phyloP scores from a whole-genome alignment of 2,113 vertebrate genomes.

The Parus major region DNA sequence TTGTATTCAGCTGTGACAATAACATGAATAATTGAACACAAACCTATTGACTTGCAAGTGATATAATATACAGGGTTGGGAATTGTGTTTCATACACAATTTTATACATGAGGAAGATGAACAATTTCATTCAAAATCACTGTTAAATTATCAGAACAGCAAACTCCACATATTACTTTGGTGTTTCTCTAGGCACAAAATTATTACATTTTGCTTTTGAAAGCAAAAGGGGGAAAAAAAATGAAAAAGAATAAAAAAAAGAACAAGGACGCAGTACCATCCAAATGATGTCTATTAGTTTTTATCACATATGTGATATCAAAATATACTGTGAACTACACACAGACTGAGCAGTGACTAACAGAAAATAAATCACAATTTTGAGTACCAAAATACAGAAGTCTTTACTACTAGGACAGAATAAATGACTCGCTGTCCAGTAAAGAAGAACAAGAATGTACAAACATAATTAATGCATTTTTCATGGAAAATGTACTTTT shows the following conservation, averaged over 20 bases:
- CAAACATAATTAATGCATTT: not conserved
- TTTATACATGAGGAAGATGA: not conserved
- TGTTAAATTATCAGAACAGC: not conserved
- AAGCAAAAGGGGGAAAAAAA: not conserved
- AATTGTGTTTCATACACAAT: not conserved
- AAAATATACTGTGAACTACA: not conserved
- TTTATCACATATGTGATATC: not conserved
- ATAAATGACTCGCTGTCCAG: not conserved
- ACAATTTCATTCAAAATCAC: not conserved
- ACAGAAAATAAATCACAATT: not conserved
- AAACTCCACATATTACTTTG: not conserved
- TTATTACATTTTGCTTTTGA: not conserved
- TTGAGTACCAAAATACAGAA: not conserved
- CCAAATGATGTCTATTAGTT: not conserved
- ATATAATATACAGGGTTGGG: not conserved
- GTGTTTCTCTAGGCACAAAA: not conserved
- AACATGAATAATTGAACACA: not conserved
- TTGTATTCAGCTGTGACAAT: not conserved
- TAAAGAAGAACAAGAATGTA: not conserved
- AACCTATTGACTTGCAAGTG: not conserved
- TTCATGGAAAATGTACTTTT: not conserved
- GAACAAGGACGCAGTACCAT: not conserved
- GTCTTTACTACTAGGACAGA: not conserved
- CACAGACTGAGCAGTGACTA: not conserved
- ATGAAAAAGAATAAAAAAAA: accelerated